Base-by-base conservation (phyloP, 2,797 vertebrate species). In the Melanogrammus aeglefinus region DNA sequence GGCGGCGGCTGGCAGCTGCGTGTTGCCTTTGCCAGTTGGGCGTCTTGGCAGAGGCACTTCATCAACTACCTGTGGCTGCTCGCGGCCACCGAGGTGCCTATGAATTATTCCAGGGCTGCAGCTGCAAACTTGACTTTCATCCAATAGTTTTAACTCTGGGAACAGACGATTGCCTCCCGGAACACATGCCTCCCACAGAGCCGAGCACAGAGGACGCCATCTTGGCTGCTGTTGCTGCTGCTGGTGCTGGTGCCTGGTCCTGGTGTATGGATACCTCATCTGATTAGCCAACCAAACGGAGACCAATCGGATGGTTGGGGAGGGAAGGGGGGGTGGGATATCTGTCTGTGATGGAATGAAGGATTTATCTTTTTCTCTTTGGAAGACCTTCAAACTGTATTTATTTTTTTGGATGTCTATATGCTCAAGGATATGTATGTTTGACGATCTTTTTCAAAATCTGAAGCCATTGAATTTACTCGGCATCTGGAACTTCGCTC, bases 21-120 rank as follows among this genome's bases (percentile, higher is more conserved):
- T 93, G 94, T 94, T 92, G 88, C 94, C 92, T 94, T 94, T 90
- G 88, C 95, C 94, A 95, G 94, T 95, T 96, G 95, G 94, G 94
- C 94, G 92, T 91, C 92, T 95, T 95, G 95, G 95, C 94, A 94
- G 92, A 88, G 94, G 93, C 92, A 94, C 94, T 95, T 95, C 93
- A 92, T 95, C 94, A 95, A 94, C 95, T 95, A 95, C 95, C 95
- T 96, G 96, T 95, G 92, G 95, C 93, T 94, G 91, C 92, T 94
- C 92, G 88, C 88, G 93, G 92, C 92, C 92, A 93, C 90, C 90
- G 90, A 92, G 90, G 86, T 84, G 87, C 89, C 88, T 29, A 93
- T 95, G 91, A 94, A 95, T 95, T 93, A 95, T 95, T 95, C 90
- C 74, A 75, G 89, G 80, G 90, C 90, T 91, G 90, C 92, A 93